Evolutionary conservation across 2,113 vertebrate species (phyloP), one percentile per base, ranked within the genome.

Genomic region (Dinomys branickii): DNA sequence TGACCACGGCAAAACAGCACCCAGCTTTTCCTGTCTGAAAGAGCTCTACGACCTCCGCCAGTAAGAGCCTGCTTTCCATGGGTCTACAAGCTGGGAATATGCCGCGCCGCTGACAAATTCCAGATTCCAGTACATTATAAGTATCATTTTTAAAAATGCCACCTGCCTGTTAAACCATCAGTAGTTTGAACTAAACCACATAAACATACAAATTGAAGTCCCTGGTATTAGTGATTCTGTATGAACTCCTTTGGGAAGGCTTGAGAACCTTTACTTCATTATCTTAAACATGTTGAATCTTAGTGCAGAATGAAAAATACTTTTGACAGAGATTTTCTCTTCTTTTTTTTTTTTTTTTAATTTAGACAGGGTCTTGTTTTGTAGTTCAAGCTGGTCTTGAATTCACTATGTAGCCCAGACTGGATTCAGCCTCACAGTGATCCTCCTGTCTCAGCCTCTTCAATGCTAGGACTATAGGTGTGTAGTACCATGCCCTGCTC

Each of bases 21-120:
- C 99, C 88, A 99, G 99, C 4, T 98, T 99, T 91, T 98, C 99
- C 0, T 99, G 99, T 91, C 98, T 99, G 95, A 99, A 99, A 96
- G 99, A 99, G 98, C 98, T 99, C 0, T 99, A 99, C 13, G 99
- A 99, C 96, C 98, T 99, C 67, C 99, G 99, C 98, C 99, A 99
- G 99, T 99, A 99, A 99, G 98, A 86, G 20, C 35, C 92, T 30
- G 6, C 88, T 73, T 69, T 28, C 59, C 20, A 11, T 24, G 22
- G 35, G 1, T 35, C 71, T 54, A 63, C 10, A 19, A 3, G 44
- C 50, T 20, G 54, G 59, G 56, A 61, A 13, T 19, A 2, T 22
- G 71, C 52, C 24, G 0, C 2, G 47, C 65, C 16, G 1, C 7
- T 41, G 67, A 61, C 52, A 86, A 35, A 9, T 22, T 28, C n/a